phyloP scores from a whole-genome alignment of 2,888 invertebrate species.

The Adelognathus sp. region DNA sequence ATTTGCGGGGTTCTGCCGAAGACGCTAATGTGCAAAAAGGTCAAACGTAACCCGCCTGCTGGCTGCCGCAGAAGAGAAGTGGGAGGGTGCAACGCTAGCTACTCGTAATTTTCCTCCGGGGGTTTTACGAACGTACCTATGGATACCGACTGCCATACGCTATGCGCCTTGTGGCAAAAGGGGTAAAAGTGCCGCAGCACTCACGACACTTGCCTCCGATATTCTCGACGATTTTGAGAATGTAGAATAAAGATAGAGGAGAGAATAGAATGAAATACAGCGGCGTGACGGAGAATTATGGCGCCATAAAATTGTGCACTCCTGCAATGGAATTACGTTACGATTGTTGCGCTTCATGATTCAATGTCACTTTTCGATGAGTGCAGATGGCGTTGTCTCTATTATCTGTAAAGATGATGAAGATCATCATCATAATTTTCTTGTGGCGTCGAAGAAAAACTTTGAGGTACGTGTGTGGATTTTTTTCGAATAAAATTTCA shows the following conservation, averaged over 20 bases:
- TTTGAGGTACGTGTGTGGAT: too few species aligned
- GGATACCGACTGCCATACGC: slow-evolving; percentile 30
- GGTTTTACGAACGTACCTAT: slow-evolving; percentile 47
- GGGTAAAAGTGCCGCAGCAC: slow-evolving; percentile 30
- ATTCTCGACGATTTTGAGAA: neutral
- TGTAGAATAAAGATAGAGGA: neutral
- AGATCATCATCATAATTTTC: too few species aligned
- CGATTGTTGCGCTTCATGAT: too few species aligned
- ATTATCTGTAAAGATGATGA: too few species aligned
- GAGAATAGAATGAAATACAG: neutral
- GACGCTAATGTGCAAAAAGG: slow-evolving; percentile 61
- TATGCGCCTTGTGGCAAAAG: neutral
- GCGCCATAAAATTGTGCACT: too few species aligned
- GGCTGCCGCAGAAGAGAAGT: slow-evolving; percentile 45
- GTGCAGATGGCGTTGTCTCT: too few species aligned
- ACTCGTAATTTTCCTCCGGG: slow-evolving; percentile 54
- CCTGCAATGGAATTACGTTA: too few species aligned
- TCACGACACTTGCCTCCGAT: slow-evolving; percentile 8
- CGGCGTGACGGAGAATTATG: too few species aligned
- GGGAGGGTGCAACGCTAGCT: slow-evolving; percentile 25
- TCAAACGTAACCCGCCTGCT: slow-evolving; percentile 51
- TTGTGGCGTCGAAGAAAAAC: too few species aligned
- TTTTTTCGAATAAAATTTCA: too few species aligned
- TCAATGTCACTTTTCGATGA: too few species aligned
- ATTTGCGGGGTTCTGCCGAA: slow-evolving; percentile 60